Evolutionary conservation across 2,797 vertebrate genomes (phyloP).

Genomic region (Acanthornis magna): DNA sequence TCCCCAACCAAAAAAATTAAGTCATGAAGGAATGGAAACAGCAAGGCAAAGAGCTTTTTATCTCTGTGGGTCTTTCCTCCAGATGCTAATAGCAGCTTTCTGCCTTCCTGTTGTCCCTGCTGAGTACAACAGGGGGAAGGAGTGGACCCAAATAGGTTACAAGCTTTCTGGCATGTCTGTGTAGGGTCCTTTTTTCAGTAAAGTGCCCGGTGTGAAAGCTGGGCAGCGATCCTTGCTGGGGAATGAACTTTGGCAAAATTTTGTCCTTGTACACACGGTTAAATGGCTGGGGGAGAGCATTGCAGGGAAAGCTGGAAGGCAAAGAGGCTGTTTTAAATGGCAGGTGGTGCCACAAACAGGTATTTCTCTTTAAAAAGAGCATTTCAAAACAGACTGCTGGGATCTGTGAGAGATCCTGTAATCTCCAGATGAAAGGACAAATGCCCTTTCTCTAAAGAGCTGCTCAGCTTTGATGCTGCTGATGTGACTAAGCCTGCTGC

Average conservation of each 20-base stretch:
- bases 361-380: slow-evolving; percentile 23
- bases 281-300: background rate
- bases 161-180: background rate
- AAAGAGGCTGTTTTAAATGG: background rate
- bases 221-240: background rate
- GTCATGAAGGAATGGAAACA: slow-evolving; percentile 1
- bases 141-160: background rate
- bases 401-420: slow-evolving; percentile 17
- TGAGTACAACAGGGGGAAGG: background rate
- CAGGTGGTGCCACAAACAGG: slow-evolving; percentile 6
- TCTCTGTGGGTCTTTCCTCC: background rate
- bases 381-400: slow-evolving; percentile 12
- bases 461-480: slow-evolving; percentile 32
- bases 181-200: background rate
- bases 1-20: background rate
- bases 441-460: slow-evolving; percentile 32
- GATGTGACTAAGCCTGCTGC: slow-evolving; percentile 32
- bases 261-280: background rate
- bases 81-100: background rate
- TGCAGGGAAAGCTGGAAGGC: background rate
- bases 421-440: slow-evolving; percentile 53
- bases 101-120: background rate
- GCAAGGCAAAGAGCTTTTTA: slow-evolving; percentile 37
- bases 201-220: background rate
- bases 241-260: background rate